A percentile compares a stretch with the other conserved stretches of the same genome.
phyloP scores from a whole-genome alignment of 2,888 invertebrate species.

The Acronicta alni region DNA sequence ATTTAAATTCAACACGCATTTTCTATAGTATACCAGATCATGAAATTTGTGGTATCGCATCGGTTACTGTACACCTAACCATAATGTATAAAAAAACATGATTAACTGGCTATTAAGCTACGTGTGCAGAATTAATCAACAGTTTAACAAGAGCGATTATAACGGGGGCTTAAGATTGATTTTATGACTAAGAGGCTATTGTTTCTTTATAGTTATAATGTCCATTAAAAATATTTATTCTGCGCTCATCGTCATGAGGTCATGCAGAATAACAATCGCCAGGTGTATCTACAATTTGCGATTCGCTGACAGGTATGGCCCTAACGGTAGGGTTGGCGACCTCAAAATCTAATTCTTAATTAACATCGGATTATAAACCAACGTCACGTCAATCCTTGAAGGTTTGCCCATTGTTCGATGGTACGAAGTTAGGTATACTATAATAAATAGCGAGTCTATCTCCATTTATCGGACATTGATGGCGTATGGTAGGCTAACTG shows the following conservation, averaged over 20 bases:
- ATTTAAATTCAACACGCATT: not conserved
- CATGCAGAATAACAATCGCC: constrained; percentile 58
- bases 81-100: constrained; percentile 16
- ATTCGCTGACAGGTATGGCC: constrained; percentile 42
- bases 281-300: constrained; percentile 56
- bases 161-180: constrained; percentile 30
- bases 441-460: not conserved
- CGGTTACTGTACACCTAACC: not conserved
- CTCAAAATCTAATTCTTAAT: constrained; percentile 4
- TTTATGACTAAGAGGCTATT: constrained; percentile 38
- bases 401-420: not conserved
- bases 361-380: constrained; percentile 20
- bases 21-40: too few species aligned
- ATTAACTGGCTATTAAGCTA: constrained; percentile 28
- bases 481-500: too few species aligned
- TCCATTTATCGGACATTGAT: not conserved
- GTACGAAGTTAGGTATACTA: not conserved
- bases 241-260: constrained; percentile 41
- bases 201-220: constrained; percentile 44
- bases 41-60: too few species aligned
- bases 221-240: constrained; percentile 59
- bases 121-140: constrained; percentile 36
- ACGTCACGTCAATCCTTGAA: not conserved
- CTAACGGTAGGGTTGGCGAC: constrained; percentile 45
- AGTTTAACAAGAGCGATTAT: constrained; percentile 32